Evolutionary conservation across 2,888 invertebrate species (phyloP), one percentile per base, ranked within the genome.

Genomic region (Carabus problematicus): DNA sequence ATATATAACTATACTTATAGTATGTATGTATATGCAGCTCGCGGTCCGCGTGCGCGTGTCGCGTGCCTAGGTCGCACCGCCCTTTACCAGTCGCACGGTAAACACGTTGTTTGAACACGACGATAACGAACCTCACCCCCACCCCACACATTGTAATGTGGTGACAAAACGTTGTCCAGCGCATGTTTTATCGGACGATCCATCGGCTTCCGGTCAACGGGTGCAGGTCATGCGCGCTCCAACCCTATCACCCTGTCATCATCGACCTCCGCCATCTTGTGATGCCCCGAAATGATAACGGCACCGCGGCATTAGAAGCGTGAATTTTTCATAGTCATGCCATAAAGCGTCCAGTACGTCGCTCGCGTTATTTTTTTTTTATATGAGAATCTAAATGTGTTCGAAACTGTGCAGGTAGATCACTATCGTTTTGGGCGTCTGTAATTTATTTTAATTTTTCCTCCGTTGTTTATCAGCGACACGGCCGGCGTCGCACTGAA

Each of bases 271-370:
- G 54, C 43, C 61, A 61, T 45, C 29, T 61, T 61, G 18, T 47
- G 61, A 61, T 61, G 47, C 19, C 52, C 52, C n/a, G n/a, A 29
- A 52, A 12, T 14, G 63, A 61, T 52, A 63, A 29, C 49, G 18
- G n/a, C 63, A 8, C 16, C 41, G 59, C 60, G 55, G 40, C 40
- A 56, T 56, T 56, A 67, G 59, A 59, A 55, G 69, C 73, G 72
- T 72, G 71, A 73, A 73, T 73, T 73, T 73, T 73, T 73, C 72
- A 72, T 73, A 73, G 73, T 72, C 72, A 72, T 73, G 72, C 72
- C 47, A 68, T 45, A 54, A 11, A 29, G 4, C 29, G 39, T 11
- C 18, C 39, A n/a, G 8, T 11, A 3, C 9, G n/a, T 9, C 8
- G 11, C n/a, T 52, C n/a, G 8, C n/a, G n/a, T 45, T 45, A 7